Conservation (phyloP, 92 coral and sea anemone genomes). For the Galaxea fascicularis region DNA sequence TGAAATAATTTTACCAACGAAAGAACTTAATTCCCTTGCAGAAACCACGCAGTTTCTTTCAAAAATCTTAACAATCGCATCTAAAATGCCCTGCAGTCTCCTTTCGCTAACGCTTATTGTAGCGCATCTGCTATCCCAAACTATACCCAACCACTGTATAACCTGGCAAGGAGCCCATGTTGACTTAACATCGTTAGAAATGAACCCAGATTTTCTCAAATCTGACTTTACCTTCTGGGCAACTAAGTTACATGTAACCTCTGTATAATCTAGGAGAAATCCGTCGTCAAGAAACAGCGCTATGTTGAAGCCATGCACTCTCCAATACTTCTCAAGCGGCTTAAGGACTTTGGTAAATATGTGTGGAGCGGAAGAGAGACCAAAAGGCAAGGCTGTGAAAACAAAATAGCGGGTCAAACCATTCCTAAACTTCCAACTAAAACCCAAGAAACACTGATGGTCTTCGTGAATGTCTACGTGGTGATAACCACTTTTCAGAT, state of each 20-base stretch:
- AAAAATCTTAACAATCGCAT: too few relatives aligned
- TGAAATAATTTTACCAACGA: constrained; percentile 55
- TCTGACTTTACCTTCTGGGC: constrained; percentile 52
- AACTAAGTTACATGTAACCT: constrained; percentile 3
- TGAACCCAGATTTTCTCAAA: constrained; percentile 46
- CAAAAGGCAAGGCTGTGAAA: constrained; percentile 64
- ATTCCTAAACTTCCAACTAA: constrained; percentile 40
- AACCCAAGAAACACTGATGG: constrained; percentile 50
- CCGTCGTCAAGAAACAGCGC: constrained; percentile 53
- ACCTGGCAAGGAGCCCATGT: constrained; percentile 55
- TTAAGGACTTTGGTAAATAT: constrained; percentile 54
- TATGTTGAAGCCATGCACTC: constrained; percentile 35
- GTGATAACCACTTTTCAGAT: too few relatives aligned
- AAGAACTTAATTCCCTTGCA: constrained; percentile 47
- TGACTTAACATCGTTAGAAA: constrained; percentile 51
- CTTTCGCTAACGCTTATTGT: constrained; percentile 31
- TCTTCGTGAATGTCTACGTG: constrained; percentile 52
- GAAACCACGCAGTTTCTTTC: constrained; percentile 21
- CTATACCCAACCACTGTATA: constrained; percentile 47
- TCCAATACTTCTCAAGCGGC: constrained; percentile 60
- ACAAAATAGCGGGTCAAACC: constrained; percentile 25
- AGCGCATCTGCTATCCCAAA: constrained; percentile 49
- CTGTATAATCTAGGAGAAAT: constrained; percentile 21
- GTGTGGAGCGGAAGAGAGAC: constrained; percentile 54
- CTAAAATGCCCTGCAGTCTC: neutral